Evolutionary conservation across 2,797 vertebrate species (phyloP).

Genomic region (Pelobates cultripes): DNA sequence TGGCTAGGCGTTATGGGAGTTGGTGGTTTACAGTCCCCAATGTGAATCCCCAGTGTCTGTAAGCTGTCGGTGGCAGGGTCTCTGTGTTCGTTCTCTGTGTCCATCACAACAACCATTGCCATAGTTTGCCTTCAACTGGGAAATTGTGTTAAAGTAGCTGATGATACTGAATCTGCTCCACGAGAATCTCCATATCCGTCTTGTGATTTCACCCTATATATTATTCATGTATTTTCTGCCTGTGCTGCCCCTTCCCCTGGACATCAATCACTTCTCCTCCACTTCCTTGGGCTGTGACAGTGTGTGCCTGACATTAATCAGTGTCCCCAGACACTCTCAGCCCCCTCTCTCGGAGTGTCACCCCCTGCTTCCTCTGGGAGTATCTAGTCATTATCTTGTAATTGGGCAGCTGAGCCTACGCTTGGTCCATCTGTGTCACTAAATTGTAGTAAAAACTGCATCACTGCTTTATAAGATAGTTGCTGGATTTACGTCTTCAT

Average conservation of each 20-base stretch:
- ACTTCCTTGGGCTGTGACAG: not conserved
- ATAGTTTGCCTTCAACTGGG: too few species aligned
- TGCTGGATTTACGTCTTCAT: not conserved
- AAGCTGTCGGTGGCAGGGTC: too few species aligned
- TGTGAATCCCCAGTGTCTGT: too few species aligned
- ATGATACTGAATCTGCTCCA: too few species aligned
- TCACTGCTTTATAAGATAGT: not conserved
- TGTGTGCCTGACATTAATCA: constrained; percentile 40
- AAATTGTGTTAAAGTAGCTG: too few species aligned
- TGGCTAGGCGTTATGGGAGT: too few species aligned
- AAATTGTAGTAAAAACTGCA: too few species aligned
- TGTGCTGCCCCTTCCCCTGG: not conserved
- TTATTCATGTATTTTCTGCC: constrained; percentile 13
- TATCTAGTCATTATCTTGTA: constrained; percentile 12
- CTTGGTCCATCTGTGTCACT: not conserved
- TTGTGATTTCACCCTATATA: not conserved
- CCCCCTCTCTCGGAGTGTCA: constrained; percentile 20
- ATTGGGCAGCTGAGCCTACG: constrained; percentile 43
- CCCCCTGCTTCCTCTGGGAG: constrained; percentile 14
- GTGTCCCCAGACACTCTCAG: constrained; percentile 17
- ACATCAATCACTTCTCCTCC: constrained; percentile 28
- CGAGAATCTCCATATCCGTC: too few species aligned
- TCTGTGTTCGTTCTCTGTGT: too few species aligned
- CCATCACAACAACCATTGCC: too few species aligned
- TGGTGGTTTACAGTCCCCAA: too few species aligned